Base-by-base conservation (phyloP, 2,888 invertebrate species). In the Cerastoderma edule region DNA sequence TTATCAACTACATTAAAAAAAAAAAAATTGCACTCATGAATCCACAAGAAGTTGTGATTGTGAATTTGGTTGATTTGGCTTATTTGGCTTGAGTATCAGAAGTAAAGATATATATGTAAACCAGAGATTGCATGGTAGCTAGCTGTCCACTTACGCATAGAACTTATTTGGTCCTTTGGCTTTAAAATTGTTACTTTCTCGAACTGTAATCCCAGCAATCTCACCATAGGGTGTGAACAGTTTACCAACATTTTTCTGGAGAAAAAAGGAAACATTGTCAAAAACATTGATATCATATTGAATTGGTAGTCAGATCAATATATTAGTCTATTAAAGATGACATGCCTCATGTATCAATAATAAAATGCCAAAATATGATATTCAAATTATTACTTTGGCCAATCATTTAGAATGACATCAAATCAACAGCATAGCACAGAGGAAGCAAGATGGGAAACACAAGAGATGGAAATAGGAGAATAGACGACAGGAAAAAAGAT, bases 241-340 rank as follows among this genome's bases (percentile, higher is more conserved):
- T 60, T 89, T 88, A 0, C 87, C 87, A 75, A 89, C 74, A 73
- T 85, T 86, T 84, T 86, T 87, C 89, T 89, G 83, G 22, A 83
- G 82, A 70, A 69, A 57, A 77, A 76, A 60, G 53, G 33, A 53
- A 60, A 35, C 24, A 22, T 50, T 33, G 10, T 30, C 13, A 28
- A 46, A 22, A 32, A n/a, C 19, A 22, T 46, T 57, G 35, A 10
- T 6, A 28, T 35, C 44, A 65, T 16, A 48, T 10, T n/a, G n/a
- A 63, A 57, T 57, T 30, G 13, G 10, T 53, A 53, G 10, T 6
- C 22, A 53, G 6, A 10, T 19, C 8, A 10, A 28, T 57, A 57
- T 57, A 24, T 27, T 28, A 8, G 28, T 57, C 28, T 30, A 13
- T n/a, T 10, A 24, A n/a, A 60, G 35, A n/a, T 57, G 57, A 8